Base-by-base conservation (phyloP, 2,797 vertebrate genomes). In the Erpetoichthys calabaricus region DNA sequence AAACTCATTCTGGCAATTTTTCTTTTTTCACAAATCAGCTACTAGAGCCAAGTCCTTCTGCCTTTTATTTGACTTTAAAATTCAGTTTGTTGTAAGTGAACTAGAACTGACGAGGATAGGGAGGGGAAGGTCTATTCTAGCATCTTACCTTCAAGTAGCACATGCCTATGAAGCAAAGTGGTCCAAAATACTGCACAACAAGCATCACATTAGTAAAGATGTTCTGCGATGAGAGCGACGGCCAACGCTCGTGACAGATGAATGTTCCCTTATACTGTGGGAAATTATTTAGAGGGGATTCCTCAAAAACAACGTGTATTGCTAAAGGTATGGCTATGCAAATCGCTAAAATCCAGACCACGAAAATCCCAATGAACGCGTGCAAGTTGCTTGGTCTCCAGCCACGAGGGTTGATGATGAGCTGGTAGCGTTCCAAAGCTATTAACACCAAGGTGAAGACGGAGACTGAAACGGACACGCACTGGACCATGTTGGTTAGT, bases 391-490 rank as follows among this genome's bases (percentile, higher is more conserved):
- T 88, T 0, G 89, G 89, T 60, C 88, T 78, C 89, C 89, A 91
- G 42, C 89, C 89, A 0, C 81, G 80, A 1, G 89, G 89, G 41
- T 89, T 88, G 65, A 91, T 78, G 59, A 91, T 91, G 62, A 91
- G 73, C 70, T 91, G 89, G 54, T 91, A 85, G 42, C 89, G 84
- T 51, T 91, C 89, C 0, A 90, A 56, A 0, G 88, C 89, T 43
- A 91, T 91, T 47, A 91, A 81, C 56, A 90, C 89, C 71, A 91
- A 68, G 8, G 89, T 88, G 60, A 91, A 88, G 62, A 90, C 84
- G 0, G 89, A 91, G 64, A 91, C 87, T 0, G 88, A 88, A 63
- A 91, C 76, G 0, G 88, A 91, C 62, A 85, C 79, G 46, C 89
- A 91, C 4, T 91, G 89, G 57, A 88, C 82, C 0, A 89, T 87